Conservation (phyloP, 2,797 vertebrate genomes). For the Decapterus maruadsi region DNA sequence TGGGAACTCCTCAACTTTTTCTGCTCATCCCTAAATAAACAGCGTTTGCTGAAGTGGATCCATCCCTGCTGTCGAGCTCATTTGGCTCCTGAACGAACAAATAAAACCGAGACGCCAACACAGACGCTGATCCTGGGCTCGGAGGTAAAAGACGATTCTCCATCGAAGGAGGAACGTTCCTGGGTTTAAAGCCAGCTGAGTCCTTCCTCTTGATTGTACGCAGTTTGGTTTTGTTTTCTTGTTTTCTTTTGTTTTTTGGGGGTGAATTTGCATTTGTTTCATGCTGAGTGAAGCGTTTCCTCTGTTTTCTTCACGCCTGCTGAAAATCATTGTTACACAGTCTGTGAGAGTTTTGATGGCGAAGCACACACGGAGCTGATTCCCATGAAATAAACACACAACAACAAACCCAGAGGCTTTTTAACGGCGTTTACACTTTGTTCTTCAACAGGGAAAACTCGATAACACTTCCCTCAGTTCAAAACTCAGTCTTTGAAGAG, state of each 20-base stretch:
- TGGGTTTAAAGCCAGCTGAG: background rate
- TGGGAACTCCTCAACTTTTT: background rate
- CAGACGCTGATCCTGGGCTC: background rate
- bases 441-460: slow-evolving; percentile 5
- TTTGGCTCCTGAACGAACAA: slow-evolving; percentile 9
- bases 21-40: slow-evolving; percentile 10
- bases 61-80: slow-evolving; percentile 6
- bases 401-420: background rate
- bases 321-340: slow-evolving; percentile 16
- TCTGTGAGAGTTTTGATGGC: slow-evolving; percentile 23
- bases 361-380: slow-evolving; percentile 24
- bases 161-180: background rate
- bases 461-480: background rate
- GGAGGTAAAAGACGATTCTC: slow-evolving; percentile 4
- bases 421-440: slow-evolving; percentile 1
- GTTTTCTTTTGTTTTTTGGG: background rate
- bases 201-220: background rate
- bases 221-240: background rate
- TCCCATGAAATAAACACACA: slow-evolving; percentile 33
- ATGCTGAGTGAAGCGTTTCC: slow-evolving; percentile 29
- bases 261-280: slow-evolving; percentile 34
- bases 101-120: slow-evolving; percentile 7
- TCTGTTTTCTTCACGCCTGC: slow-evolving; percentile 14
- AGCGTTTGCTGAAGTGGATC: background rate
- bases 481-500: background rate